These are phyloP conservation scores for Drosophila paramelanica DNA, from an alignment of 2,888 invertebrate species.

Conservation along the genomic window DNA sequence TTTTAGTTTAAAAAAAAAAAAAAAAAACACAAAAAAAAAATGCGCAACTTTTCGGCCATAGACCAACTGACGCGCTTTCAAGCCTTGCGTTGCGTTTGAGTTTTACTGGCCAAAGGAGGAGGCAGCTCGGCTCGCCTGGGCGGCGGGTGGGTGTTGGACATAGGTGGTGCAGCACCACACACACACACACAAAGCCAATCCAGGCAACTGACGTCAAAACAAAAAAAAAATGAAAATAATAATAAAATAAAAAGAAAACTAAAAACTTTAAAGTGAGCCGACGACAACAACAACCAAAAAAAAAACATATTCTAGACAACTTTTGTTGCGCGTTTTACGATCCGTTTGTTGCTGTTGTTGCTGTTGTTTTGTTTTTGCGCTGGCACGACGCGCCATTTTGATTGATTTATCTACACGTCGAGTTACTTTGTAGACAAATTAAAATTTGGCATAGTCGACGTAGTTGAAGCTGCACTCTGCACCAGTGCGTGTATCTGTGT, in stretches of 20 bases:
- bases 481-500: constrained; percentile 2
- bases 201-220: constrained; percentile 51
- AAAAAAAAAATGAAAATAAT: neutral
- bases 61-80: constrained; percentile 52
- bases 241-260: neutral
- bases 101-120: constrained; percentile 9
- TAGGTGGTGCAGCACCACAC: constrained; percentile 16
- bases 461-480: constrained; percentile 39
- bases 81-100: constrained; percentile 19
- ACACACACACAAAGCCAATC: constrained; percentile 36
- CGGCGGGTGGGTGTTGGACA: constrained; percentile 17
- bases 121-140: constrained; percentile 5
- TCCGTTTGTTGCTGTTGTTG: constrained; percentile 15
- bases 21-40: neutral
- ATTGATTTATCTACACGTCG: constrained; percentile 74
- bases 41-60: constrained; percentile 51
- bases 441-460: constrained; percentile 60
- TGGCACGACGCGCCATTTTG: constrained; percentile 57
- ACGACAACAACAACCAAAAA: constrained; percentile 34
- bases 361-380: constrained; percentile 16
- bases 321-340: constrained; percentile 54
- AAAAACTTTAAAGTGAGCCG: constrained; percentile 69
- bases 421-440: constrained; percentile 77
- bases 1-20: constrained; percentile 18
- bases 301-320: constrained; percentile 36